A percentile compares a stretch with the other conserved stretches of the same genome.
Evolutionary conservation across 2,797 vertebrate genomes (phyloP).

Genomic region (Spinibarbus caldwelli): DNA sequence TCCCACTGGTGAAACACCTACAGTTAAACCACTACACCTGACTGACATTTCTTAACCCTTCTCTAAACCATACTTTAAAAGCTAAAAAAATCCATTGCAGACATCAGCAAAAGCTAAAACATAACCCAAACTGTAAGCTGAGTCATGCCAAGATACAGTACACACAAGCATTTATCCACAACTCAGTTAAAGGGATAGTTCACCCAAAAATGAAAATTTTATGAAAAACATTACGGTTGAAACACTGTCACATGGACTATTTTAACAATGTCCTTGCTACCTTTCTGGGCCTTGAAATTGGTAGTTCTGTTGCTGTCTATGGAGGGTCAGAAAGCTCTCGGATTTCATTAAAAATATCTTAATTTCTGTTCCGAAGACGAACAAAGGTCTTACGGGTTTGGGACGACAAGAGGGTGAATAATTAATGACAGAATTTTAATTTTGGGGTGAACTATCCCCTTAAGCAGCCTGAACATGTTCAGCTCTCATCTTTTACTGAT

Average conservation of each 20-base stretch:
- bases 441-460: no score
- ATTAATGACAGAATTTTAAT: no score
- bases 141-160: neutral
- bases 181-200: neutral
- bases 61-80: neutral
- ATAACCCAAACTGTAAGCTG: neutral
- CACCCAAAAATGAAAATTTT: neutral
- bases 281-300: neutral
- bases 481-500: no score
- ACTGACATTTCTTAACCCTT: neutral
- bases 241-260: neutral
- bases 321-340: no score
- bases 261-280: neutral
- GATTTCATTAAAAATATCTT: no score
- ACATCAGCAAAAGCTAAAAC: neutral
- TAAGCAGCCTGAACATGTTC: no score
- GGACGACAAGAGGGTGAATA: no score
- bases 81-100: neutral
- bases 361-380: no score
- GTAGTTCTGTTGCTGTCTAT: no score
- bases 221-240: neutral
- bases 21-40: conserved; percentile 18
- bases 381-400: neutral
- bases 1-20: conserved; percentile 4
- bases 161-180: neutral